Conservation (phyloP, 1,140 invertebrate species). For the Drosophila yakuba region DNA sequence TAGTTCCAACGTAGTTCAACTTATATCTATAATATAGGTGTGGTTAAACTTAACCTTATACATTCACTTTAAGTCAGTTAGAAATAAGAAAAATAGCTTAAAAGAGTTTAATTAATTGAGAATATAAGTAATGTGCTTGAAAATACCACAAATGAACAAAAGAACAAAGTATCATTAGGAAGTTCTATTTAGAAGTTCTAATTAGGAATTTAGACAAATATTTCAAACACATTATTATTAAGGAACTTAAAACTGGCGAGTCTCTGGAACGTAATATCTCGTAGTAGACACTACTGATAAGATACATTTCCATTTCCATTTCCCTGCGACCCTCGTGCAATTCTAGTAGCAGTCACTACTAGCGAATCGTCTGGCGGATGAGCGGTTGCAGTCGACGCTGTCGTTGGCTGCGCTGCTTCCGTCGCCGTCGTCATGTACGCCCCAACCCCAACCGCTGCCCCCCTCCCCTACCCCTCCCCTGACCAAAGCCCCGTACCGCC, state of each 20-base stretch:
- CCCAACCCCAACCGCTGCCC: not conserved
- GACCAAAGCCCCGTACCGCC: constrained; percentile 9
- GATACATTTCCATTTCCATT: constrained; percentile 23
- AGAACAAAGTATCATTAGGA: not conserved
- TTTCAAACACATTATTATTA: not conserved
- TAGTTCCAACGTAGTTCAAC: too few relatives aligned
- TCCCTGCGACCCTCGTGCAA: constrained; percentile 10
- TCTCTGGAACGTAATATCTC: too few relatives aligned
- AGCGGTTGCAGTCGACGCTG: constrained; percentile 47
- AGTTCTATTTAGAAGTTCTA: not conserved
- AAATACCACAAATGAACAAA: too few relatives aligned
- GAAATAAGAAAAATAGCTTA: too few relatives aligned
- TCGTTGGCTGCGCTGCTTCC: constrained; percentile 10
- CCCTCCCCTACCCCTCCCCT: too few relatives aligned
- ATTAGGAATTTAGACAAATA: too few relatives aligned
- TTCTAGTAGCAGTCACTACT: constrained; percentile 52
- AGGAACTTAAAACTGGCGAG: not conserved
- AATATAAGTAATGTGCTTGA: not conserved
- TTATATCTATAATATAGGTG: too few relatives aligned
- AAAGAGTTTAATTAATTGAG: not conserved
- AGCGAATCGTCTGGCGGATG: constrained; percentile 59
- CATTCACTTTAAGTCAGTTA: too few relatives aligned
- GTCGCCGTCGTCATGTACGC: constrained; percentile 32
- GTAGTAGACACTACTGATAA: constrained; percentile 1
- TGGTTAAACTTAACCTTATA: too few relatives aligned